These are phyloP conservation scores for Oreonectes daqikongensis DNA, from an alignment of 2,797 vertebrate genomes.

Conservation along the genomic window DNA sequence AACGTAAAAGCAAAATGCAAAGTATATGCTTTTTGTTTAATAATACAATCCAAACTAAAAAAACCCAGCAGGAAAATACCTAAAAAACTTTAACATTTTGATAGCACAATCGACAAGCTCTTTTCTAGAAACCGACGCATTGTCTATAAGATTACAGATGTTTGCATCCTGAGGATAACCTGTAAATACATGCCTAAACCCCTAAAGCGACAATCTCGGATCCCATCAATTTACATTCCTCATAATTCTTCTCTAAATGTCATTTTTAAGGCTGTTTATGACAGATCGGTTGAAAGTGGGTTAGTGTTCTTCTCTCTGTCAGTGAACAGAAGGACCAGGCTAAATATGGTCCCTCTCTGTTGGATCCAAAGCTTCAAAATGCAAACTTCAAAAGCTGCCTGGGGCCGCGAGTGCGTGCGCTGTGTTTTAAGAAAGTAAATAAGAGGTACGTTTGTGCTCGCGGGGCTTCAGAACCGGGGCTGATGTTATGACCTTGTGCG, in stretches of 20 bases:
- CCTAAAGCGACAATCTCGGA: background rate
- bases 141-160: no score
- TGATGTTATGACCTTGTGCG: no score
- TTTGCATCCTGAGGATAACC: no score
- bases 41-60: no score
- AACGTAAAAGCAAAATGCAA: no score
- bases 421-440: background rate
- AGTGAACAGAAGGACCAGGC: background rate
- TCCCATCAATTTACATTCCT: background rate
- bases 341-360: background rate
- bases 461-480: no score
- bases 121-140: no score
- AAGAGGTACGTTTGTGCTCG: background rate
- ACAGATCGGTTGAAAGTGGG: background rate
- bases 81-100: no score
- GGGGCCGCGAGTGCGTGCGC: background rate
- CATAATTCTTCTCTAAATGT: background rate
- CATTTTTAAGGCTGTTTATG: background rate
- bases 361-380: slow-evolving; percentile 14
- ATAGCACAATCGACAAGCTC: no score
- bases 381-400: slow-evolving; percentile 15
- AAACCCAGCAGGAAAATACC: no score
- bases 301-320: background rate
- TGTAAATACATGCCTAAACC: no score
- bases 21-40: no score